phyloP scores from a whole-genome alignment of 92 coral and sea anemone species.

The Zoanthus gigantus region DNA sequence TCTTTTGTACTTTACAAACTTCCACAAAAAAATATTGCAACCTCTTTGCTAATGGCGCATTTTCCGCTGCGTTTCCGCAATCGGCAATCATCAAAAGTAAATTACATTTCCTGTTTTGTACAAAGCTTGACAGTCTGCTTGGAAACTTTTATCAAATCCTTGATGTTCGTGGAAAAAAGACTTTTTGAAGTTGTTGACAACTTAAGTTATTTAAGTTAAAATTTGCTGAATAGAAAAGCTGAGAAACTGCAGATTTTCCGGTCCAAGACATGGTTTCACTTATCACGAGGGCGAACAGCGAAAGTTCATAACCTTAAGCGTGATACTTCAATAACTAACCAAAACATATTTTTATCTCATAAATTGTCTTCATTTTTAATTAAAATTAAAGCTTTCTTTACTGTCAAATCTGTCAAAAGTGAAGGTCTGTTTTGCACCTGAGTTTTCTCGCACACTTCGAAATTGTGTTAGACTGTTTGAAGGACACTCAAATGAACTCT shows the following conservation, averaged over 20 bases:
- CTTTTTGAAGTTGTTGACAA: not conserved
- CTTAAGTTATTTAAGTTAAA: not conserved
- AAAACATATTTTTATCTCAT: constrained; percentile 21
- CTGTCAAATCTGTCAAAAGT: not conserved
- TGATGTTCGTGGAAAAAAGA: constrained; percentile 5
- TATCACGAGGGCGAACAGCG: not conserved
- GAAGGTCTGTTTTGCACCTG: not conserved
- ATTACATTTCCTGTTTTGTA: constrained; percentile 33
- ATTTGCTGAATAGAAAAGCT: not conserved
- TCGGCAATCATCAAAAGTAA: constrained; percentile 51
- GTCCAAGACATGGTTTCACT: not conserved
- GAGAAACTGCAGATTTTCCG: not conserved
- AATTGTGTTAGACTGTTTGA: not conserved
- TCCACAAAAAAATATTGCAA: not conserved
- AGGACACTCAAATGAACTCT: no score
- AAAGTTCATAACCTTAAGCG: not conserved
- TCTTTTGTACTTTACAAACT: not conserved
- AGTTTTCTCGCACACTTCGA: not conserved
- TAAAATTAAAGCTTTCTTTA: not conserved
- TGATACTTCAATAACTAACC: constrained; percentile 19
- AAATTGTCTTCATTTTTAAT: constrained; percentile 29
- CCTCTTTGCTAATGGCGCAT: not conserved
- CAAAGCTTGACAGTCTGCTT: constrained; percentile 33
- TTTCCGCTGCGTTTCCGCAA: constrained; percentile 15
- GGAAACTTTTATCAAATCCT: not conserved